Percentiles rank a stretch among this genome's conserved stretches.
phyloP scores from a whole-genome alignment of 2,888 invertebrate species.

The Drosophila parthenogenetica region DNA sequence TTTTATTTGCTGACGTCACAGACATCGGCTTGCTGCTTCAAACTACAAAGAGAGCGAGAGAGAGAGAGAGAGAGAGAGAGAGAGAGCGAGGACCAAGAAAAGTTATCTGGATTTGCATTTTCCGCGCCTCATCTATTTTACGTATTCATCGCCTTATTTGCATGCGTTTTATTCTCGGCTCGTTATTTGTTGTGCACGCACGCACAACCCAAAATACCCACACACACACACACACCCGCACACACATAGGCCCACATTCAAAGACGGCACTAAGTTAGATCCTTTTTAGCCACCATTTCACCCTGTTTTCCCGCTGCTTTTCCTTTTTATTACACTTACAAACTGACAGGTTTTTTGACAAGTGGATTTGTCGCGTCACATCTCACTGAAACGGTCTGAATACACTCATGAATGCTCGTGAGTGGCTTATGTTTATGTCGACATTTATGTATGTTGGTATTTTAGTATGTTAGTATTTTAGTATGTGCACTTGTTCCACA shows the following conservation, averaged over 20 bases:
- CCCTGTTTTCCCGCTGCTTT: background rate
- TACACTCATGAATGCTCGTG: slow-evolving; percentile 14
- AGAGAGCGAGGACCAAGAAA: background rate
- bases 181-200: slow-evolving; percentile 51
- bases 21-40: slow-evolving; percentile 6
- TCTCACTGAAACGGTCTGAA: slow-evolving; percentile 12
- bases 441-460: slow-evolving; percentile 9
- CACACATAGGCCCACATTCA: background rate
- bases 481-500: slow-evolving; percentile 26
- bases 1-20: slow-evolving; percentile 57
- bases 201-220: slow-evolving; percentile 2
- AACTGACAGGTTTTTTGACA: slow-evolving; percentile 36
- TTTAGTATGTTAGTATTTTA: background rate
- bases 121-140: slow-evolving; percentile 69
- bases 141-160: slow-evolving; percentile 74
- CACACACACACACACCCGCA: slow-evolving; percentile 21
- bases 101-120: slow-evolving; percentile 63
- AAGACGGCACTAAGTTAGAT: slow-evolving; percentile 3
- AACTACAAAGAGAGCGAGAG: no score
- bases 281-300: slow-evolving; percentile 12
- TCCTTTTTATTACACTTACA: slow-evolving; percentile 54
- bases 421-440: slow-evolving; percentile 35
- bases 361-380: slow-evolving; percentile 44
- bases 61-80: background rate
- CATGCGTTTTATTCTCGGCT: slow-evolving; percentile 67